These are phyloP conservation scores for Oncorhynchus keta DNA, from an alignment of 2,113 vertebrate genomes.

Conservation along the genomic window DNA sequence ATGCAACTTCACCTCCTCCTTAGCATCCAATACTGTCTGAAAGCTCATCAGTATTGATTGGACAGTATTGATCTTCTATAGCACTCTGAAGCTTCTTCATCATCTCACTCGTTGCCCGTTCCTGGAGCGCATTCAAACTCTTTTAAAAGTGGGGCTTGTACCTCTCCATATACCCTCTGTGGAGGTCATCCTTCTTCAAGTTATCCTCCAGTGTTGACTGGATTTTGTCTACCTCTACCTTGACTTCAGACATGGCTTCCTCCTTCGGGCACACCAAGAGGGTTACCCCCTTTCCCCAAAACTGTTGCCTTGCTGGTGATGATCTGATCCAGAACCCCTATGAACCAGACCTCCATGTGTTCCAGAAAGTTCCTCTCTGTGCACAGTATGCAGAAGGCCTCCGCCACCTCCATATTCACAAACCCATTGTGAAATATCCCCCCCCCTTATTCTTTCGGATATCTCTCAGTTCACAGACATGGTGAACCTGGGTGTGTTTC, in stretches of 20 bases:
- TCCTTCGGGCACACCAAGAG: slow-evolving; percentile 49
- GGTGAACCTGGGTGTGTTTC: not conserved
- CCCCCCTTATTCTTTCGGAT: slow-evolving; percentile 29
- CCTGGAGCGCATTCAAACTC: slow-evolving; percentile 51
- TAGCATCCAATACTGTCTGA: slow-evolving; percentile 45
- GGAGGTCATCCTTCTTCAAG: slow-evolving; percentile 50
- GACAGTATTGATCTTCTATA: slow-evolving; percentile 51
- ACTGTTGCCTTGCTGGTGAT: slow-evolving; percentile 38
- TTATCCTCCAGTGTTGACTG: slow-evolving; percentile 42
- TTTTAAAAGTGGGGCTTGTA: slow-evolving; percentile 58
- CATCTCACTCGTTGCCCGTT: slow-evolving; percentile 39
- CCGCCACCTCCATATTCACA: slow-evolving; percentile 53
- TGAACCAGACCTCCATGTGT: slow-evolving; percentile 61
- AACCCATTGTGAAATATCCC: slow-evolving; percentile 54
- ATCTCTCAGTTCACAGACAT: slow-evolving; percentile 33
- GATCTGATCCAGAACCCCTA: slow-evolving; percentile 50
- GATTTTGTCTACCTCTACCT: slow-evolving; percentile 48
- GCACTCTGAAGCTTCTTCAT: slow-evolving; percentile 45
- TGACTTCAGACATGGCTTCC: slow-evolving; percentile 53
- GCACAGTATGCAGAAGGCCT: slow-evolving; percentile 61
- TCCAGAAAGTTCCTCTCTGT: slow-evolving; percentile 52
- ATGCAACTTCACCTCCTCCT: slow-evolving; percentile 58
- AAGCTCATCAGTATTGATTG: slow-evolving; percentile 54
- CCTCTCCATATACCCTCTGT: slow-evolving; percentile 46
- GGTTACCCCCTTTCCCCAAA: slow-evolving; percentile 14